These are phyloP conservation scores for Lordiphosa stackelbergi DNA, from an alignment of 1,140 invertebrate genomes.

Conservation along the genomic window DNA sequence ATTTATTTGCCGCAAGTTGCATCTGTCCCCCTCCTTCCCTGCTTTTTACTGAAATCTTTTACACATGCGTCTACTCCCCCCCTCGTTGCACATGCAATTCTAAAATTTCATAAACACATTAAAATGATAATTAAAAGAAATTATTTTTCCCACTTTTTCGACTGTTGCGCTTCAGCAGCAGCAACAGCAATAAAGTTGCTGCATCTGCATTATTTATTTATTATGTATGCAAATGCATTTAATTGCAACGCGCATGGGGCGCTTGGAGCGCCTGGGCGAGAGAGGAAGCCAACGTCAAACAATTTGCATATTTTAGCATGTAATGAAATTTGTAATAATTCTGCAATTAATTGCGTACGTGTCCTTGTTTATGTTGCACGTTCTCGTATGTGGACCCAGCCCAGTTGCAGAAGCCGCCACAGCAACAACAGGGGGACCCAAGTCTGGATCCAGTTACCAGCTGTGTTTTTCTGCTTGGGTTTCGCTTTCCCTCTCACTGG, in stretches of 20 bases:
- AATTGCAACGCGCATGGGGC: conserved; percentile 47
- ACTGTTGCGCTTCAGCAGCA: conserved; percentile 14
- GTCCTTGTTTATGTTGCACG: conserved; percentile 57
- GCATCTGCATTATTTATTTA: conserved; percentile 73
- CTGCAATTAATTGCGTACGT: conserved; percentile 74
- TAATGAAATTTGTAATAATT: conserved; percentile 76
- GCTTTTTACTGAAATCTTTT: conserved; percentile 11
- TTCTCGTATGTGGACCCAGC: conserved; percentile 14
- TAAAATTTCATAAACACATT: conserved; percentile 73
- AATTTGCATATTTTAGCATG: conserved; percentile 76
- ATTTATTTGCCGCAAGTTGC: conserved; percentile 13
- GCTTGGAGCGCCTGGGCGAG: neutral
- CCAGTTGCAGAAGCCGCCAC: conserved; percentile 16
- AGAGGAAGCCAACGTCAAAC: conserved; percentile 38
- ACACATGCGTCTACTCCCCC: neutral
- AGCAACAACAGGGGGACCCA: neutral
- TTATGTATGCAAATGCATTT: conserved; percentile 74
- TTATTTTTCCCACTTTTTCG: conserved; percentile 30
- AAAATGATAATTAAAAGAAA: conserved; percentile 74
- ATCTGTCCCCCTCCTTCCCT: neutral
- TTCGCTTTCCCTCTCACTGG: conserved; percentile 5
- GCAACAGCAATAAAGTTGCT: conserved; percentile 23
- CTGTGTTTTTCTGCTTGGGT: conserved; percentile 23
- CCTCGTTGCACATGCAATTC: conserved; percentile 45
- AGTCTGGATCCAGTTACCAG: conserved; percentile 32